Conservation (phyloP, 2,113 vertebrate genomes). For the Gadus chalcogrammus region DNA sequence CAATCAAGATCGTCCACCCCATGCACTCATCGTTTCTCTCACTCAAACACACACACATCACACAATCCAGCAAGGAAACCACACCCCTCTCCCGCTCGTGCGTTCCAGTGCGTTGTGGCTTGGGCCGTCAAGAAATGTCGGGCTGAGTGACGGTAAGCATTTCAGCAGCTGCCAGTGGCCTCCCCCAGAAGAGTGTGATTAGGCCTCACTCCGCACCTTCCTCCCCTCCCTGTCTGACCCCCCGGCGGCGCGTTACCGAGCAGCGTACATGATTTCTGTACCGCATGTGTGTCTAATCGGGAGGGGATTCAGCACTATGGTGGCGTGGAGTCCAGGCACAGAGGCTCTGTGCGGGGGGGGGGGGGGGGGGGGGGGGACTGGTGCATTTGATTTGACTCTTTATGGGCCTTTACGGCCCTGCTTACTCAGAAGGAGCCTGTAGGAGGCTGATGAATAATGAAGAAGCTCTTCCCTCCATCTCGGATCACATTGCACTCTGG, state of each 20-base stretch:
- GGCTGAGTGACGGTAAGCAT: slow-evolving; percentile 26
- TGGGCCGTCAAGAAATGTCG: slow-evolving; percentile 25
- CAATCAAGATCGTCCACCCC: too few species aligned
- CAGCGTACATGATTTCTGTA: too few species aligned
- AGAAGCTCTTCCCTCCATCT: slow-evolving; percentile 17
- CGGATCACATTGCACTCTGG: slow-evolving; percentile 21
- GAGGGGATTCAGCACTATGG: too few species aligned
- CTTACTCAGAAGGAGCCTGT: slow-evolving; percentile 19
- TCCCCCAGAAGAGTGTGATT: slow-evolving; percentile 14
- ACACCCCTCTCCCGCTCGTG: slow-evolving; percentile 7
- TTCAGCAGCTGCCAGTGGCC: slow-evolving; percentile 21
- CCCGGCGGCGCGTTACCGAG: too few species aligned
- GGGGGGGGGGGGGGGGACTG: too few species aligned
- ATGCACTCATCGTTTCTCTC: too few species aligned
- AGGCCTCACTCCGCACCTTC: background rate
- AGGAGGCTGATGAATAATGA: slow-evolving; percentile 36
- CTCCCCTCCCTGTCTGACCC: too few species aligned
- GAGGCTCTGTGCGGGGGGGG: too few species aligned
- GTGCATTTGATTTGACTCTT: too few species aligned
- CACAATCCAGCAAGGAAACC: background rate
- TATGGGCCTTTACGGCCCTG: slow-evolving; percentile 19
- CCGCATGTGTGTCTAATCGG: too few species aligned
- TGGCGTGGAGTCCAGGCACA: too few species aligned
- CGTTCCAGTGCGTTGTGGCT: slow-evolving; percentile 8
- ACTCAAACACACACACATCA: background rate